Evolutionary conservation across 2,888 invertebrate genomes (phyloP), one percentile per base, ranked within the genome.

Genomic region (Coelogynopora nodosa): DNA sequence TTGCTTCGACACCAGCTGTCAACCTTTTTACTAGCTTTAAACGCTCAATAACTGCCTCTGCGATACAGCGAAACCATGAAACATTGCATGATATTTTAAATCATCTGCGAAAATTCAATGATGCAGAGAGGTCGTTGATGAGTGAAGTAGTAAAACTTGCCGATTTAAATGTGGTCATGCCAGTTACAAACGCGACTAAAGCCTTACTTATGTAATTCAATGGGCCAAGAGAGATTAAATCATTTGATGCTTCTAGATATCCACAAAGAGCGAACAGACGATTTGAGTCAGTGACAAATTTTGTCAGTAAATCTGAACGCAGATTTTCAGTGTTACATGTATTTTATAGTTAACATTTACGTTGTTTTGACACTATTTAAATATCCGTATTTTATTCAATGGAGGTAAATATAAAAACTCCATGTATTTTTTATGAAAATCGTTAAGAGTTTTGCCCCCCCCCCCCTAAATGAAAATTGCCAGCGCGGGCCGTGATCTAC

Each of bases 1-100:
- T 74, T 74, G 74, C 74, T 74, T 74, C 27, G 74, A 74, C 74
- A 74, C 74, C 74, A 74, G 74, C 74, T 74, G 74, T 74, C 74
- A 74, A 74, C 23, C 74, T 74, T 74, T 74, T 26, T 74, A 74
- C 74, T 74, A 74, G 74, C 74, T 74, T n/a, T 74, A 74, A 74
- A 74, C 23, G 74, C 74, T 74, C 74, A 10, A 74, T 26, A 74
- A 74, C 74, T 74, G 18, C 74, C 74, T 74, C 5, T 74, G 74
- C 23, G 27, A 74, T 26, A 74, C 74, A 74, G 74, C 74, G 23
- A 74, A 23, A 74, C 74, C 74, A 74, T 74, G 74, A 74, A 74
- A 74, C 74, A 74, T 74, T 74, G 5, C 74, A 74, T 74, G 74
- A 74, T 74, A 74, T 74, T 74, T 74, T 74, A 74, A 74, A 74